phyloP scores from a whole-genome alignment of 2,113 vertebrate genomes.

The Bucco capensis region DNA sequence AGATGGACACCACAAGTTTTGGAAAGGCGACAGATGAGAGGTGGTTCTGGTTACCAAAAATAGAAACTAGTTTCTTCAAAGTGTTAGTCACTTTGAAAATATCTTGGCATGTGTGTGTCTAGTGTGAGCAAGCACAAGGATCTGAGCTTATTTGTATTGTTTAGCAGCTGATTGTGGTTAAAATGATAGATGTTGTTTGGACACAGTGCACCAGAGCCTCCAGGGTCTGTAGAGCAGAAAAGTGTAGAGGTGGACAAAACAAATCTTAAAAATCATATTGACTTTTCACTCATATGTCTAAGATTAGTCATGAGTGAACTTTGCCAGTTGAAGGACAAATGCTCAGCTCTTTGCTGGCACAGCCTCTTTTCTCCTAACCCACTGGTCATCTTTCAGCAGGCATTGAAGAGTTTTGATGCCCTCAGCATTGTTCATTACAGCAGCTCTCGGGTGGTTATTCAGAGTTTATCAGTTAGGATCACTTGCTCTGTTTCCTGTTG shows the following conservation, averaged over 20 bases:
- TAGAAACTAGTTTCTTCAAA: not conserved
- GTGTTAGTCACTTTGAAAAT: not conserved
- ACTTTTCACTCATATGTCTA: not conserved
- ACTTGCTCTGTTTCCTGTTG: not conserved
- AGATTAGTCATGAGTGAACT: accelerated
- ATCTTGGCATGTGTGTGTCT: accelerated
- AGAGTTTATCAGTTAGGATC: not conserved
- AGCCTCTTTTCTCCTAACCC: not conserved
- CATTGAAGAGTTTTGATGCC: not conserved
- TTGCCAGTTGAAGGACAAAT: not conserved
- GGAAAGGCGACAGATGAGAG: not conserved
- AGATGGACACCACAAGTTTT: not conserved
- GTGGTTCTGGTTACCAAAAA: not conserved
- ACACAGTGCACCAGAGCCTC: not conserved
- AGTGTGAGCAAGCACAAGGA: not conserved
- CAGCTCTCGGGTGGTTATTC: not conserved
- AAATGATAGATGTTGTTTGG: not conserved
- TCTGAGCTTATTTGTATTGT: not conserved
- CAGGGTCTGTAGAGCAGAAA: not conserved
- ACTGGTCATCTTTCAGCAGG: not conserved
- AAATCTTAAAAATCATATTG: not conserved
- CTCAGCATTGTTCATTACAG: not conserved
- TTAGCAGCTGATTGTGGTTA: not conserved
- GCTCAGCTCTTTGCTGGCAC: not conserved
- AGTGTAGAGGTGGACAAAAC: not conserved